Evolutionary conservation across 2,113 vertebrate genomes (phyloP).

Genomic region (Cercopithecus mona): DNA sequence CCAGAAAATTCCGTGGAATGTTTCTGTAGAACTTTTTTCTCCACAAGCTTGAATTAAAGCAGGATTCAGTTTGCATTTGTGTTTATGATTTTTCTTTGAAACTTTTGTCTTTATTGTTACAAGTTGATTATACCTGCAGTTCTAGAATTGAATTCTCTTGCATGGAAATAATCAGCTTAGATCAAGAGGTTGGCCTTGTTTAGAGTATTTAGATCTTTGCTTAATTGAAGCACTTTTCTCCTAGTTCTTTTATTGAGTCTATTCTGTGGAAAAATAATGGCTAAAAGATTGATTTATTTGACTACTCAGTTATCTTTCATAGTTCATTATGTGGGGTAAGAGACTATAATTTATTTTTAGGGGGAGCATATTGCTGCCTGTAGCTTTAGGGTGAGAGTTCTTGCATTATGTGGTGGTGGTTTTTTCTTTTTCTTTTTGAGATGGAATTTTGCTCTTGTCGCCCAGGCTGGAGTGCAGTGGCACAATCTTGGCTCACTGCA

Average conservation of each 20-base stretch:
- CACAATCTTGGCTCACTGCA: no score
- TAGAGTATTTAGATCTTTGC: not conserved
- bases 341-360: not conserved
- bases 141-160: conserved; percentile 25
- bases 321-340: not conserved
- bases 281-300: not conserved
- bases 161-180: conserved; percentile 19
- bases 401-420: not conserved
- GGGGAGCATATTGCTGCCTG: not conserved
- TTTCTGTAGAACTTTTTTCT: conserved; percentile 64
- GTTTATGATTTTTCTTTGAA: conserved; percentile 46
- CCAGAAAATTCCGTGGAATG: conserved; percentile 7
- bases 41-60: conserved; percentile 71
- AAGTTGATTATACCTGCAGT: not conserved
- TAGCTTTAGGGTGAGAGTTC: not conserved
- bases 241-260: not conserved
- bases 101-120: conserved; percentile 39
- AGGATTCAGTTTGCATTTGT: conserved; percentile 47
- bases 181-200: conserved; percentile 15
- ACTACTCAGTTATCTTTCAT: not conserved
- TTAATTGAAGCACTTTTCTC: conserved; percentile 13
- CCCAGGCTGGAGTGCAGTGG: no score
- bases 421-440: no score
- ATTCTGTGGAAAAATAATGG: not conserved
- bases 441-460: no score